phyloP scores from a whole-genome alignment of 2,888 invertebrate genomes.

The Theristus sp. region DNA sequence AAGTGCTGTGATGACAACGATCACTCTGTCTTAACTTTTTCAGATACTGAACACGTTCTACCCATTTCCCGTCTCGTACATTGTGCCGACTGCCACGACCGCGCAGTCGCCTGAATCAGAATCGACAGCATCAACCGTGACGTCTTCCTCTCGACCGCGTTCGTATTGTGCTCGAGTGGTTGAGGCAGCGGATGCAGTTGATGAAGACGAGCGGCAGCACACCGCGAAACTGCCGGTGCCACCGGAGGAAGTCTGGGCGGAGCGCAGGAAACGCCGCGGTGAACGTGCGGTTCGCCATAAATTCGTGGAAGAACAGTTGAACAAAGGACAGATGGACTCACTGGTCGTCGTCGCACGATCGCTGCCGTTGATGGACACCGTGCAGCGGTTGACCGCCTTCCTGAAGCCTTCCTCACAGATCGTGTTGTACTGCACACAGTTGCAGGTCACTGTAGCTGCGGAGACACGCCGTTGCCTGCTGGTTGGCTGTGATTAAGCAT shows the following conservation, averaged over 20 bases:
- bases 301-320: neutral
- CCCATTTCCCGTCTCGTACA: too few relatives aligned
- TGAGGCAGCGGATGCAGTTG: too few relatives aligned
- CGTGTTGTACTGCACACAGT: neutral
- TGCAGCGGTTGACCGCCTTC: neutral
- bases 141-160: too few relatives aligned
- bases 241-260: neutral
- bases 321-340: neutral
- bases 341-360: neutral
- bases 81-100: too few relatives aligned
- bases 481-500: too few relatives aligned
- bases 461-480: neutral
- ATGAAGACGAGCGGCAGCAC: too few relatives aligned
- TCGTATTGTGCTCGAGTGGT: too few relatives aligned
- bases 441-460: neutral
- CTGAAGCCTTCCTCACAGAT: neutral
- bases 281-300: neutral
- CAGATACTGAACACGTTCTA: too few relatives aligned
- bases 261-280: neutral
- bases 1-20: too few relatives aligned
- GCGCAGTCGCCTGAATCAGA: too few relatives aligned
- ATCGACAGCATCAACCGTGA: too few relatives aligned
- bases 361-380: neutral
- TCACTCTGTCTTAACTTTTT: too few relatives aligned
- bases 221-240: neutral